Evolutionary conservation across 2,113 vertebrate genomes (phyloP).

Genomic region (Ailurus styani): DNA sequence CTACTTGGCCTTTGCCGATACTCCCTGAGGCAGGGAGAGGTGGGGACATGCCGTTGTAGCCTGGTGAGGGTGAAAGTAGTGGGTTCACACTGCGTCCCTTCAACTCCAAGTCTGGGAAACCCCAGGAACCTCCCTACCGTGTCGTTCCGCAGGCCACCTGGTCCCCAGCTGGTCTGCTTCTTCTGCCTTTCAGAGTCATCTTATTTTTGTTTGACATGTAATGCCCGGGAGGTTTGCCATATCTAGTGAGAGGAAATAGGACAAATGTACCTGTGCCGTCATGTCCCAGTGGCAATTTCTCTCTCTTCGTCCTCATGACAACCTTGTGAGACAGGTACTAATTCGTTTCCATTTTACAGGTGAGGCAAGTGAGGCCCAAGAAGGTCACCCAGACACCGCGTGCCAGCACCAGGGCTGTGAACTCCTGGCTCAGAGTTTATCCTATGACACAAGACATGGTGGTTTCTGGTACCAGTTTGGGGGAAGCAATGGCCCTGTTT

Average conservation of each 20-base stretch:
- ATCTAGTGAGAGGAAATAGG: neutral
- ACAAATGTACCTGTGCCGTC: neutral
- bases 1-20: neutral
- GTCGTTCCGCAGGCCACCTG: too few relatives aligned
- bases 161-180: neutral
- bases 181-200: neutral
- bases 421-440: neutral
- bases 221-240: neutral
- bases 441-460: neutral
- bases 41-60: neutral
- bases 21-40: neutral
- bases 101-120: neutral
- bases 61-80: neutral
- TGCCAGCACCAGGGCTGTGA: neutral
- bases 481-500: neutral
- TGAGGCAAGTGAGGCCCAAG: neutral
- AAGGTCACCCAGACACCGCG: neutral
- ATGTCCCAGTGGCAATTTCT: neutral
- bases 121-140: too few relatives aligned
- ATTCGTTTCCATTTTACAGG: neutral
- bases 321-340: neutral
- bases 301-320: neutral
- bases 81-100: neutral
- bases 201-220: neutral
- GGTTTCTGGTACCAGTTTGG: neutral